Percentiles rank a stretch among this genome's conserved stretches.
phyloP scores from a whole-genome alignment of 1,140 invertebrate species.

The Bombus waltoni region DNA sequence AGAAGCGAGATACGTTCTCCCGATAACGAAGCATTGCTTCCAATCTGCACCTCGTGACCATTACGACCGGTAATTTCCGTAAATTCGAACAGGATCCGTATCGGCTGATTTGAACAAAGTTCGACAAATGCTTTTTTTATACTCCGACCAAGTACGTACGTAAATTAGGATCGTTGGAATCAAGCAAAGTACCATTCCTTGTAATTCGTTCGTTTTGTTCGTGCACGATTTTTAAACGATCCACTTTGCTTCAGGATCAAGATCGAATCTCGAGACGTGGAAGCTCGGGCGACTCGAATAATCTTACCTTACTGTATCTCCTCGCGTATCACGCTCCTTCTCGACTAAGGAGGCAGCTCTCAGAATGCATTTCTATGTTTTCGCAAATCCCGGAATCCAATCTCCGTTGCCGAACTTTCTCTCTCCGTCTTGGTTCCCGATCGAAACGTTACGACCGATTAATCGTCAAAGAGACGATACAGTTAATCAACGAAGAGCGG shows the following conservation, averaged over 20 bases:
- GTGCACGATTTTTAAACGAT: background rate
- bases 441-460: background rate
- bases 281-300: background rate
- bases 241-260: no score
- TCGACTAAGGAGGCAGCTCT: background rate
- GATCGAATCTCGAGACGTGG: background rate
- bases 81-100: background rate
- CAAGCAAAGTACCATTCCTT: background rate
- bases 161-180: background rate
- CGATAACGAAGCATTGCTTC: slow-evolving; percentile 19
- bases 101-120: background rate
- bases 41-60: background rate
- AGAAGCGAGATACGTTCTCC: slow-evolving; percentile 5
- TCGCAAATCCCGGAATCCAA: slow-evolving; percentile 16
- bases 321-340: background rate
- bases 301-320: background rate
- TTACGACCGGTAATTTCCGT: background rate
- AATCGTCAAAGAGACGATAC: background rate
- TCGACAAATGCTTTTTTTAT: background rate
- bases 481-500: background rate
- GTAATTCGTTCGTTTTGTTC: background rate
- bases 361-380: slow-evolving; percentile 11
- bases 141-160: background rate
- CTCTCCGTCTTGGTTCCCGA: background rate
- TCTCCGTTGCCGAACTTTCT: background rate